These are phyloP conservation scores for Rhinichthys osculus DNA, from an alignment of 2,797 vertebrate species.

Conservation along the genomic window DNA sequence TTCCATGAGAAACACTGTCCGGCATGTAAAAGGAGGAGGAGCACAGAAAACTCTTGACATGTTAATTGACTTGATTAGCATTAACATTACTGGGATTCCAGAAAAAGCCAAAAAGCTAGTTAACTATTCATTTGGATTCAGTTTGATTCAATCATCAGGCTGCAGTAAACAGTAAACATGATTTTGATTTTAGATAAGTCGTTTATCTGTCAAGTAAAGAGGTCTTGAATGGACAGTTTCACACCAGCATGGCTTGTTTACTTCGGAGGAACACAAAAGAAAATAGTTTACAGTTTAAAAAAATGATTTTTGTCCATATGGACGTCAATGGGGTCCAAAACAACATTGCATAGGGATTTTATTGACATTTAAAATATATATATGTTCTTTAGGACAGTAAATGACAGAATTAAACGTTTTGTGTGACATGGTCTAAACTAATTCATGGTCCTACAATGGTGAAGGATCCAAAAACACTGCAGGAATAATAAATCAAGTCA, in stretches of 20 bases:
- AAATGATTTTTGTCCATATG: background rate
- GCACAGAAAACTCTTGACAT: conserved; percentile 26
- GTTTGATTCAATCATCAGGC: conserved; percentile 9
- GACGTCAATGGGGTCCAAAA: background rate
- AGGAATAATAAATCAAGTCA: background rate
- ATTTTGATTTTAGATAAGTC: background rate
- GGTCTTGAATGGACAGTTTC: background rate
- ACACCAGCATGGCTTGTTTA: background rate
- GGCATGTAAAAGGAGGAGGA: conserved; percentile 14
- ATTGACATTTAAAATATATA: background rate
- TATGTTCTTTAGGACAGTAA: background rate
- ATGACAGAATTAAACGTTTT: background rate
- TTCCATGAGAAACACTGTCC: conserved; percentile 23
- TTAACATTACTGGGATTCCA: conserved; percentile 49
- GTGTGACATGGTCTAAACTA: background rate
- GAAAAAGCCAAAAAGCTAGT: background rate
- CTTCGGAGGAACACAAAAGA: background rate
- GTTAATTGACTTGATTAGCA: conserved; percentile 44
- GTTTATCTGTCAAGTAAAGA: background rate
- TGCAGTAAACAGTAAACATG: background rate
- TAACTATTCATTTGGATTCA: conserved; percentile 16
- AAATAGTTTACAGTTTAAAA: background rate
- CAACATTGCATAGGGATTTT: background rate
- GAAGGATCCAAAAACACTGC: background rate
- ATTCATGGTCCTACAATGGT: background rate